Conservation (phyloP, 1,140 invertebrate species). For the Notospermus geniculatus region DNA sequence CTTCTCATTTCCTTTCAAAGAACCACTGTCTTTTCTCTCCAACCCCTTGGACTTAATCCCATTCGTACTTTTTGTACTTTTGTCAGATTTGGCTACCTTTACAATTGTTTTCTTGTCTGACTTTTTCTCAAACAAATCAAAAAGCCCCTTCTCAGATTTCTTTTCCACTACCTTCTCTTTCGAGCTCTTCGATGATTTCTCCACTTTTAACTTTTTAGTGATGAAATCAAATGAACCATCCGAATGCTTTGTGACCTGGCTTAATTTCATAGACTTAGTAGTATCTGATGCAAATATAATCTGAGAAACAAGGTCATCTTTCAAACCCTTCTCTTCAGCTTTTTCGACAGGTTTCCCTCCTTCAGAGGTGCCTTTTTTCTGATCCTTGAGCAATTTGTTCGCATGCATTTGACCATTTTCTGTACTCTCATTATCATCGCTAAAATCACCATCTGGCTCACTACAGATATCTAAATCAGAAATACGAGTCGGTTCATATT, state of each 20-base stretch:
- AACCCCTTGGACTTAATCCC: too few relatives aligned
- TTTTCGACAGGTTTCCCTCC: slow-evolving; percentile 11
- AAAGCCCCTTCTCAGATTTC: background rate
- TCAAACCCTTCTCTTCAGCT: slow-evolving; percentile 2
- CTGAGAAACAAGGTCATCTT: too few relatives aligned
- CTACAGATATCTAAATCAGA: background rate
- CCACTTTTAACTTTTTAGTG: background rate
- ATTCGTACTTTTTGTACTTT: too few relatives aligned
- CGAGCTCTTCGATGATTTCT: background rate
- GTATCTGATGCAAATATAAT: slow-evolving; percentile 8
- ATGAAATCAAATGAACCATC: background rate
- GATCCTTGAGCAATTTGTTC: background rate
- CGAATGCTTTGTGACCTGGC: background rate
- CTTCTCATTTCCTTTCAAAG: too few relatives aligned
- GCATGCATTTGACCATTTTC: background rate
- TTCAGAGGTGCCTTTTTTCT: slow-evolving; percentile 6
- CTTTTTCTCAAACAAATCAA: too few relatives aligned
- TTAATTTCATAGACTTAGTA: slow-evolving; percentile 7
- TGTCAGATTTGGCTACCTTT: too few relatives aligned
- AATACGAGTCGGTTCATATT: background rate
- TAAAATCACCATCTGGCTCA: slow-evolving; percentile 27
- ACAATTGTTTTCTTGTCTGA: too few relatives aligned
- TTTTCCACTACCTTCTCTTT: slow-evolving; percentile 2
- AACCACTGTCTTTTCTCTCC: too few relatives aligned
- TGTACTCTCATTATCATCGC: slow-evolving; percentile 26